Base-by-base conservation (phyloP, 2,113 vertebrate genomes). In the Notarius quadriscutis region DNA sequence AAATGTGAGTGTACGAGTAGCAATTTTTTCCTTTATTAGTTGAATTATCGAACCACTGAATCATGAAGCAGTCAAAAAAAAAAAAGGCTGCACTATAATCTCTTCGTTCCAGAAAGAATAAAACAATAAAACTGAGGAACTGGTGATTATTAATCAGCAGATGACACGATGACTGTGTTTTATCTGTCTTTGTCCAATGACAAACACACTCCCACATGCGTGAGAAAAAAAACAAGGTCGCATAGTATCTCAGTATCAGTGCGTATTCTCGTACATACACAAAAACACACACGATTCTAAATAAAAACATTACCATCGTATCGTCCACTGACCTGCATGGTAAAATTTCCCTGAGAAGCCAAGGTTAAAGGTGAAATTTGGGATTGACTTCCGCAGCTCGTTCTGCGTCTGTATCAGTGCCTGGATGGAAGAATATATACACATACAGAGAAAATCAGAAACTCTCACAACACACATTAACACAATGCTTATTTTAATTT, bases 261-360 rank as follows among this genome's bases (percentile, higher is more conserved):
- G 9, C 18, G 53, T 25, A 41, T 25, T 20, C 65, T 11, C 12
- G 5, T 30, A 55, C 80, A 62, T 25, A 14, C 51, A 60, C 69
- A 85, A 0, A 58, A 10, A 83, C 60, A 67, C 22, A 51, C 11
- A 50, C 18, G 18, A 69, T 34, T 63, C 30, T 34, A 30, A 81
- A 22, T 12, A 60, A 22, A 41, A 55, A 55, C 30, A 27, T 71
- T 14, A 10, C 11, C 30, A 22, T 71, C 30, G 50, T 30, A 41
- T 85, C 11, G 1, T 20, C 34, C 48, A 83, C 96, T 94, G 93
- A 99, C 98, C 98, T 92, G 98, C 98, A 89, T 99, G 98, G 92
- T 98, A 99, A 95, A 99, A 99, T 95, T 99, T 99, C 94, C 98
- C 98, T 92, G 98, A 99, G 96, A 99, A 99, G 92, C 98, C 98